Percentiles rank a stretch among this genome's conserved stretches.
phyloP scores from a whole-genome alignment of 1,140 invertebrate species.

The Drosophila kepulauana region DNA sequence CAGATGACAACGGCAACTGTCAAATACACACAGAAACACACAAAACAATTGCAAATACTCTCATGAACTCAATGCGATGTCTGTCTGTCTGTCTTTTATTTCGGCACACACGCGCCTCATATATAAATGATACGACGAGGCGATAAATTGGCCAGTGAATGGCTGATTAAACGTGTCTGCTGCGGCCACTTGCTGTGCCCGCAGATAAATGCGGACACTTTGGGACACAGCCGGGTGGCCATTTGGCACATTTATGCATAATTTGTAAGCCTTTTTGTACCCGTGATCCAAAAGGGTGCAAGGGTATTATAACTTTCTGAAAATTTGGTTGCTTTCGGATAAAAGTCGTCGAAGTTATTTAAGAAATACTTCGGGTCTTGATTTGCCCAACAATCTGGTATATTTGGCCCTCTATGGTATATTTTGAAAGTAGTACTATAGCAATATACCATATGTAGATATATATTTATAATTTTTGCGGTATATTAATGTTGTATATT shows the following conservation, averaged over 20 bases:
- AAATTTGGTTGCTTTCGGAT: too few species aligned
- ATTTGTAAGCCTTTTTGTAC: slow-evolving; percentile 11
- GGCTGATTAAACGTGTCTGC: slow-evolving; percentile 61
- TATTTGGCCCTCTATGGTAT: too few species aligned
- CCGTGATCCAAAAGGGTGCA: too few species aligned
- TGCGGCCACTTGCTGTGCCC: background rate
- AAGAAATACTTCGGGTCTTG: too few species aligned
- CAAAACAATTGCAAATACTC: slow-evolving; percentile 34
- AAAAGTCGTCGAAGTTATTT: too few species aligned
- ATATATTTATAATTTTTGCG: too few species aligned
- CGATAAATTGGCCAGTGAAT: slow-evolving; percentile 69
- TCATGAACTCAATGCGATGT: slow-evolving; percentile 5
- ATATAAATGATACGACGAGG: slow-evolving; percentile 58
- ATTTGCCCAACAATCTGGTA: too few species aligned
- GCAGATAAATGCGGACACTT: background rate
- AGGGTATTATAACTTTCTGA: too few species aligned
- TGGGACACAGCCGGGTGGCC: slow-evolving; percentile 33
- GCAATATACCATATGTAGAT: too few species aligned
- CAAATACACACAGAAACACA: slow-evolving; percentile 61
- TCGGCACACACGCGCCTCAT: slow-evolving; percentile 26
- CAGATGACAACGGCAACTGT: slow-evolving; percentile 96
- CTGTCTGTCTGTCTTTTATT: slow-evolving; percentile 34
- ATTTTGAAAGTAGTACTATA: too few species aligned
- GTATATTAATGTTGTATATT: too few species aligned
- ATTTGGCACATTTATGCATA: slow-evolving; percentile 33